Conservation (phyloP, 2,888 invertebrate genomes). For the Melanchra persicariae region DNA sequence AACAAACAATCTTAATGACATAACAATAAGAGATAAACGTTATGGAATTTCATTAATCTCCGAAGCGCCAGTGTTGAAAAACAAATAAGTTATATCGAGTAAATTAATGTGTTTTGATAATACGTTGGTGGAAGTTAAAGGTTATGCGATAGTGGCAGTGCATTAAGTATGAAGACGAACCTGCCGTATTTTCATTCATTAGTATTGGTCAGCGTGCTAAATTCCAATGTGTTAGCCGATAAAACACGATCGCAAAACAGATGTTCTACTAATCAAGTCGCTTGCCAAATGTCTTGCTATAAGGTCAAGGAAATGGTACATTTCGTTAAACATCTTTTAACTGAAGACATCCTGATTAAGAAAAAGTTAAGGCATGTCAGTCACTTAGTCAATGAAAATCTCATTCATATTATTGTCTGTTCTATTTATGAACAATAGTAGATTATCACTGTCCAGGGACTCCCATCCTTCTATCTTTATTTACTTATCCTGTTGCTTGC, state of each 20-base stretch:
- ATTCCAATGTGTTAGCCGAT: conserved; percentile 31
- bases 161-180: conserved; percentile 67
- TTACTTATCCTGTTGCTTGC: not conserved
- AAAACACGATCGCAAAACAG: conserved; percentile 16
- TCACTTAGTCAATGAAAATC: conserved; percentile 12
- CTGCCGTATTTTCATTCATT: conserved; percentile 73
- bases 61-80: conserved; percentile 61
- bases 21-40: conserved; percentile 61
- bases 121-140: conserved; percentile 76
- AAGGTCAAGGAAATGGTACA: conserved; percentile 29
- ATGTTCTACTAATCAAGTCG: conserved; percentile 22
- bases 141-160: conserved; percentile 75
- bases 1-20: conserved; percentile 62
- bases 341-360: conserved; percentile 1
- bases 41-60: conserved; percentile 68
- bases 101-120: conserved; percentile 81
- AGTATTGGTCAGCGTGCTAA: conserved; percentile 39
- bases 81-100: conserved; percentile 71
- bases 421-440: not conserved
- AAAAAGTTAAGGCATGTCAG: not conserved
- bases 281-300: conserved; percentile 31
- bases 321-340: conserved; percentile 22
- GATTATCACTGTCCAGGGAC: not conserved
- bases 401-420: not conserved
- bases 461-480: not conserved